Conservation (phyloP, 2,113 vertebrate genomes). For the Percopsis transmontana region DNA sequence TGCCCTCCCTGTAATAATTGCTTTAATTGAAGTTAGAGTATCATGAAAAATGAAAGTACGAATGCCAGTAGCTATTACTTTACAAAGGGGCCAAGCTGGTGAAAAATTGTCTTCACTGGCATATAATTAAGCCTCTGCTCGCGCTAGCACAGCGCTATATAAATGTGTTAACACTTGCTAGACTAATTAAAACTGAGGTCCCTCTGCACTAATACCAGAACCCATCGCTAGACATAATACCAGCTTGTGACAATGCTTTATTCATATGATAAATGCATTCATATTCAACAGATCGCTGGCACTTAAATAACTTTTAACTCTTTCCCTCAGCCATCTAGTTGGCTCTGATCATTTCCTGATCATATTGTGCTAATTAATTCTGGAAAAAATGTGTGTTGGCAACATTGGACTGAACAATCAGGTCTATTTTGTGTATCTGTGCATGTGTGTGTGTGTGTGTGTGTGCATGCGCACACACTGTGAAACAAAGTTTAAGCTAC, state of each 20-base stretch:
- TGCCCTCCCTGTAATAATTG: constrained; percentile 38
- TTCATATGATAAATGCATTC: constrained; percentile 31
- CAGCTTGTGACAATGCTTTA: constrained; percentile 49
- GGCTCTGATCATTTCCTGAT: constrained; percentile 41
- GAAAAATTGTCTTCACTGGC: constrained; percentile 55
- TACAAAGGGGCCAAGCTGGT: constrained; percentile 44
- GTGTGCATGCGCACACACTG: neutral
- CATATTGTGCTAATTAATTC: constrained; percentile 42
- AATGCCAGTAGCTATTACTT: constrained; percentile 54
- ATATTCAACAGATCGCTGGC: constrained; percentile 21
- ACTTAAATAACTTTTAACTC: constrained; percentile 34
- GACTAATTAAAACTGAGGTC: constrained; percentile 63
- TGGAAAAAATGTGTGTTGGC: constrained; percentile 41
- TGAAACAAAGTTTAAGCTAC: constrained; percentile 24
- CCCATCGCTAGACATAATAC: constrained; percentile 43
- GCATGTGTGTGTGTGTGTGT: no score
- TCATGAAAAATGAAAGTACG: constrained; percentile 31
- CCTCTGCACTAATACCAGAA: constrained; percentile 53
- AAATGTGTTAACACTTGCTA: constrained; percentile 61
- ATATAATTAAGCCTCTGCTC: constrained; percentile 60
- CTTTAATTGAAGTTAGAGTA: constrained; percentile 33
- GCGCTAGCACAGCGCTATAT: constrained; percentile 50
- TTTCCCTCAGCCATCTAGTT: constrained; percentile 33
- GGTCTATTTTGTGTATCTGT: neutral
- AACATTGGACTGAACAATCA: constrained; percentile 44